Conservation (phyloP, 1,140 invertebrate species). For the Scaptodrosophila lebanonensis region DNA sequence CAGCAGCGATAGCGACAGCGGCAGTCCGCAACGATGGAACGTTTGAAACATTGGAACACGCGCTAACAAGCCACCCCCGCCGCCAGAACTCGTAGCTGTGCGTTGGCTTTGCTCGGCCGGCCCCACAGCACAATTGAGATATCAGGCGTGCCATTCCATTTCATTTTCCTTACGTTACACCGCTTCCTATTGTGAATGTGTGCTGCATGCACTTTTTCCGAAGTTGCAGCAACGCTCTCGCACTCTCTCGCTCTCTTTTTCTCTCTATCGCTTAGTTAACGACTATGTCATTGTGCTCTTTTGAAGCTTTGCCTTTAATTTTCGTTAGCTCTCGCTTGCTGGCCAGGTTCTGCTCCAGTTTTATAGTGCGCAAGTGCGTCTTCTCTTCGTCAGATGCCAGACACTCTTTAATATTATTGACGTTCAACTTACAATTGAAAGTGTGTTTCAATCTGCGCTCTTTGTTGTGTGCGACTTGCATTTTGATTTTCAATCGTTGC, state of each 20-base stretch:
- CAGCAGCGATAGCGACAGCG: not conserved
- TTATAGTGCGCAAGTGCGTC: not conserved
- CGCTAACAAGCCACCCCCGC: too few species aligned
- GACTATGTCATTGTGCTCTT: too few species aligned
- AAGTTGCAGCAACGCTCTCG: not conserved
- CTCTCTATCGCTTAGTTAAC: too few species aligned
- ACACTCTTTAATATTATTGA: too few species aligned
- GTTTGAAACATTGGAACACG: too few species aligned
- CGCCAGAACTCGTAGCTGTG: too few species aligned
- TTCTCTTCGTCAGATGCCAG: constrained; percentile 5
- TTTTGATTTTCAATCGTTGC: constrained; percentile 7
- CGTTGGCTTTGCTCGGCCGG: too few species aligned
- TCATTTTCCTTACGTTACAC: not conserved
- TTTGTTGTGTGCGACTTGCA: too few species aligned
- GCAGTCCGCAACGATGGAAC: too few species aligned
- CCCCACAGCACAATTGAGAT: constrained; percentile 46
- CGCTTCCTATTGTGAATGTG: constrained; percentile 16
- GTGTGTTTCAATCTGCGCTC: too few species aligned
- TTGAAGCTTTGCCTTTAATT: constrained; percentile 32
- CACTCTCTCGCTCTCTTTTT: constrained; percentile 22
- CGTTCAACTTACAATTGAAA: too few species aligned
- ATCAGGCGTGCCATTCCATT: constrained; percentile 33
- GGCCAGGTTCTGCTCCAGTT: constrained; percentile 36
- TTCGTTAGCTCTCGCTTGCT: too few species aligned
- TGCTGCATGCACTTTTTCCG: not conserved